Evolutionary conservation across 2,888 invertebrate species (phyloP).

Genomic region (Thereva nobilitata): DNA sequence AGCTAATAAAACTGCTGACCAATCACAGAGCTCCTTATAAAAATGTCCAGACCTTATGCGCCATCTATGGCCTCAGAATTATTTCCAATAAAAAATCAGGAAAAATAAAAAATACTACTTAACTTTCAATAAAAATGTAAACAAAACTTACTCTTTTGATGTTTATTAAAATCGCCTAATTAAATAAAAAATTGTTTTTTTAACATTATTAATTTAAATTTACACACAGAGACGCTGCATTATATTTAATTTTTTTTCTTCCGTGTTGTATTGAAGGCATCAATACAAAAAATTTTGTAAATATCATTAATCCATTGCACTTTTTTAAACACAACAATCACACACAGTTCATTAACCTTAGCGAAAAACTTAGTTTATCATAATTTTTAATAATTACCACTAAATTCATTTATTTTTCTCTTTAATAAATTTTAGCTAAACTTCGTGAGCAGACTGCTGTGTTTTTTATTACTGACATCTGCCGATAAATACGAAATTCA

Average conservation of each 20-base stretch:
- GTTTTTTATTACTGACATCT: neutral
- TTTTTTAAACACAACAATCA: neutral
- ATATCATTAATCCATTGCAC: constrained; percentile 41
- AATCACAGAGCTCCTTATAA: constrained; percentile 39
- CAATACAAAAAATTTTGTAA: neutral
- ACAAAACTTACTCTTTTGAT: constrained; percentile 19
- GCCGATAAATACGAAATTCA: too few species aligned
- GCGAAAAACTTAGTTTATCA: neutral
- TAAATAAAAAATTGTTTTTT: too few species aligned
- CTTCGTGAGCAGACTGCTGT: too few species aligned
- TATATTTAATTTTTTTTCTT: too few species aligned
- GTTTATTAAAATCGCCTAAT: neutral
- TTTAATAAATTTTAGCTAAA: neutral
- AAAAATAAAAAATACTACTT: constrained; percentile 29
- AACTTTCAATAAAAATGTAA: constrained; percentile 10
- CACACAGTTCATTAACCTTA: too few species aligned
- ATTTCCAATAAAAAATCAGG: constrained; percentile 25
- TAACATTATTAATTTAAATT: too few species aligned
- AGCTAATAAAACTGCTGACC: constrained; percentile 24
- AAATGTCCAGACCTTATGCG: constrained; percentile 28
- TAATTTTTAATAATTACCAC: neutral
- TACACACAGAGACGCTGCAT: too few species aligned
- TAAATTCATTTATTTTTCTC: neutral
- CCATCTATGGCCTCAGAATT: constrained; percentile 38
- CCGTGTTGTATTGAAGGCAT: too few species aligned